Base-by-base conservation (phyloP, 2,888 invertebrate species). In the Syrphus vitripennis region DNA sequence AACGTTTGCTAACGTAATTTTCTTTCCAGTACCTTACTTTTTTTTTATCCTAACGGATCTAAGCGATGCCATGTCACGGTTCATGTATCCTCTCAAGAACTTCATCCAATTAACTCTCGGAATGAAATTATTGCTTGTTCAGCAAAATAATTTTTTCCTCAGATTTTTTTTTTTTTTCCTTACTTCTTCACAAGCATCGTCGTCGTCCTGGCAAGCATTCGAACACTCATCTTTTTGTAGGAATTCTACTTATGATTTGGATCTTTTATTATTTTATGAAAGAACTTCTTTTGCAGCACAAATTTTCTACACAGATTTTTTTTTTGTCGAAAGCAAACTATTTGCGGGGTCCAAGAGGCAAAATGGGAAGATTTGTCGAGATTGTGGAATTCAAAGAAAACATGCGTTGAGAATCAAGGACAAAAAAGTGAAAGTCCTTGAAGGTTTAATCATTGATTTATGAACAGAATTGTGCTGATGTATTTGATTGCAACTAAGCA, bases 71-170 rank as follows among this genome's bases (percentile, higher is more conserved):
- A 82, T 77, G 82, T 82, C 84, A 81, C 77, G 81, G 81, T 81
- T 81, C 84, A 70, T 74, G 84, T 82, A 82, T 75, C 77, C 82
- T 74, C 77, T 75, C 57, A 21, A 82, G 77, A 86, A 82, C 70
- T 77, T 86, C 53, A 82, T 86, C 86, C 82, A 86, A 86, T 86
- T 86, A 86, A 86, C 74, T 86, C 70, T 82, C 50, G 63, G 74
- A 74, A 78, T 74, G 77, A 77, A 82, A 78, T 86, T 82, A 86
- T 82, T 82, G 86, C 86, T 86, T 82, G 63, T 74, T 77, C 82
- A 82, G 74, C 77, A 78, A 72, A 84, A 72, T 59, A 42, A 16
- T 26, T 45, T 63, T 53, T 61, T 61, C 45, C 24, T 40, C n/a
- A 2, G n/a, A 59, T 55, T 65, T 61, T 26, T 26, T 29, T 24